These are phyloP conservation scores for Limnothrissa miodon DNA, from an alignment of 2,113 vertebrate species.

Conservation along the genomic window DNA sequence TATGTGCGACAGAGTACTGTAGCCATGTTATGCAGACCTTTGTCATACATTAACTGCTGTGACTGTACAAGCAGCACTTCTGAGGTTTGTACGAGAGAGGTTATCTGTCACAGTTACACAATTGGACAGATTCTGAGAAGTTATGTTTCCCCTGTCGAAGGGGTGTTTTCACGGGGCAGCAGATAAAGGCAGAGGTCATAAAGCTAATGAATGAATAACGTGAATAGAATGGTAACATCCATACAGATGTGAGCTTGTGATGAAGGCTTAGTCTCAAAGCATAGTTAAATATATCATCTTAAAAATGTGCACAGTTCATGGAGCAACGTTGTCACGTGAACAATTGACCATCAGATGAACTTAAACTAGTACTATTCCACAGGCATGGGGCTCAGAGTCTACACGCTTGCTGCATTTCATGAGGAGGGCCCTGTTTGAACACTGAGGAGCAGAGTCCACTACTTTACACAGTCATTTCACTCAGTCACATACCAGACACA, in stretches of 20 bases:
- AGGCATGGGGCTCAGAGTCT: background rate
- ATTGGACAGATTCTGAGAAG: background rate
- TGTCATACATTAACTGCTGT: background rate
- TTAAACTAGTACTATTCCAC: background rate
- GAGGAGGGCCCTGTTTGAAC: background rate
- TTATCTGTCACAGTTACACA: background rate
- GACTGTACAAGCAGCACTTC: background rate
- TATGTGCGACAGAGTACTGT: background rate
- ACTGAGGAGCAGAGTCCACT: background rate
- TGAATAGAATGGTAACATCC: background rate
- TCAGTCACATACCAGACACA: background rate
- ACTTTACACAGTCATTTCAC: background rate
- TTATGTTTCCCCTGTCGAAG: background rate
- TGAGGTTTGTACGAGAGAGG: background rate
- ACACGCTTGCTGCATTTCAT: background rate
- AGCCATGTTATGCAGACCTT: background rate
- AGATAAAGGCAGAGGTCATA: background rate
- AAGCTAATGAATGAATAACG: background rate
- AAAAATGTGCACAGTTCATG: background rate
- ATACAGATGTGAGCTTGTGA: background rate
- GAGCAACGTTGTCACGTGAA: background rate
- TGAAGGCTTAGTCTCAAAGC: background rate
- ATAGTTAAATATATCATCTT: background rate
- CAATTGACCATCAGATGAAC: background rate
- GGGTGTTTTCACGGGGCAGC: background rate